Conservation (phyloP, 1,140 invertebrate genomes). For the Diorhabda sublineata region DNA sequence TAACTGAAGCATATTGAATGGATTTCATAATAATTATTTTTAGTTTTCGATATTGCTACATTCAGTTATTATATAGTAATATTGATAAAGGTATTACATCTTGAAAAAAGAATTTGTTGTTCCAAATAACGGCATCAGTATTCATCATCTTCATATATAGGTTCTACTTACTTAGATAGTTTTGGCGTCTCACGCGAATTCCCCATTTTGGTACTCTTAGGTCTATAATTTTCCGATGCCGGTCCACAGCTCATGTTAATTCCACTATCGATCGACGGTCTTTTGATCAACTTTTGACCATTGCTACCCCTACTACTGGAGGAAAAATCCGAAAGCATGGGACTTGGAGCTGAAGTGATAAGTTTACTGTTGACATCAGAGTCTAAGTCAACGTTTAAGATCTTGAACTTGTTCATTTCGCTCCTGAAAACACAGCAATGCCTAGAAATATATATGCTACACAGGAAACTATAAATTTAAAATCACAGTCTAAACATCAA, state of each 20-base stretch:
- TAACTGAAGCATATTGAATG: too few relatives aligned
- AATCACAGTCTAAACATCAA: too few relatives aligned
- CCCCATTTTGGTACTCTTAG: conserved; percentile 37
- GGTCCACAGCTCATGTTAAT: conserved; percentile 67
- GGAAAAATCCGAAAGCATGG: conserved; percentile 40
- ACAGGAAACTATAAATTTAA: too few relatives aligned
- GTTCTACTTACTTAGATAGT: conserved; percentile 51
- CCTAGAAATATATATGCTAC: too few relatives aligned
- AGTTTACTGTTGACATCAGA: conserved; percentile 36
- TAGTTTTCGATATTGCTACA: too few relatives aligned
- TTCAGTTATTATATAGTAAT: too few relatives aligned
- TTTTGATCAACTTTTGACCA: conserved; percentile 60
- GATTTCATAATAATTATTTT: too few relatives aligned
- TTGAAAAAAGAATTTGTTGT: too few relatives aligned
- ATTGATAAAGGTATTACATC: too few relatives aligned
- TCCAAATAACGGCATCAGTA: too few relatives aligned
- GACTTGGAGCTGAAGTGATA: conserved; percentile 39
- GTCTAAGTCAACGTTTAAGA: conserved; percentile 46
- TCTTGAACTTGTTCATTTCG: conserved; percentile 50
- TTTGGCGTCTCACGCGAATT: conserved; percentile 45
- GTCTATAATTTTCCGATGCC: conserved; percentile 30
- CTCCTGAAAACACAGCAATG: conserved; percentile 39
- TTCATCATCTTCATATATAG: too few relatives aligned
- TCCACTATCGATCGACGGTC: conserved; percentile 80
- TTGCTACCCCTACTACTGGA: conserved; percentile 35